phyloP scores from a whole-genome alignment of 2,888 invertebrate species.

The Cantharis flavilabris region DNA sequence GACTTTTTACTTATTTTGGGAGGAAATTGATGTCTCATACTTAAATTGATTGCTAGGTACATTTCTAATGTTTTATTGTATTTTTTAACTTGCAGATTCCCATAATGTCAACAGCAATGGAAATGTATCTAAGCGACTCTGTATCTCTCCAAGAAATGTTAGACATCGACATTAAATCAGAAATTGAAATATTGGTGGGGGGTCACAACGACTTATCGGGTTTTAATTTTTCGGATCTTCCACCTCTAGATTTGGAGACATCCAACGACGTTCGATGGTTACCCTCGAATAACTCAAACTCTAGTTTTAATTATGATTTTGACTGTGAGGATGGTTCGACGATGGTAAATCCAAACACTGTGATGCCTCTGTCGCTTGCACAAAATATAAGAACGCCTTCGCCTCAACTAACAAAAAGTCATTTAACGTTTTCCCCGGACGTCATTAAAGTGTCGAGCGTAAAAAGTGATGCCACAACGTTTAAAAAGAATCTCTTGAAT shows the following conservation, averaged over 20 bases:
- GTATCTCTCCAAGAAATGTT: constrained; percentile 86
- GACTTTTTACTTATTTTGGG: too few relatives aligned
- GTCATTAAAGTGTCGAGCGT: constrained; percentile 67
- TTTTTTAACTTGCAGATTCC: not conserved
- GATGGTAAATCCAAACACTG: constrained; percentile 90
- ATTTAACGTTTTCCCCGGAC: constrained; percentile 73
- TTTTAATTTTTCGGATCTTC: constrained; percentile 66
- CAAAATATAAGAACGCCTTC: constrained; percentile 59
- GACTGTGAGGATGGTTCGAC: constrained; percentile 72
- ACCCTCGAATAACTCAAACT: constrained; percentile 62
- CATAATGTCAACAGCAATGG: constrained; percentile 56
- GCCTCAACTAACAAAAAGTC: constrained; percentile 70
- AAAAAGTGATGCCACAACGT: constrained; percentile 58
- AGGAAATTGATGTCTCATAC: too few relatives aligned
- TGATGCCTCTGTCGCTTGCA: constrained; percentile 75
- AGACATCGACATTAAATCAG: constrained; percentile 86
- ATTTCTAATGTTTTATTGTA: not conserved
- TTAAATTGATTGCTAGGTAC: not conserved
- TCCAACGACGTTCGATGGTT: constrained; percentile 64
- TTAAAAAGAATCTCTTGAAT: constrained; percentile 68
- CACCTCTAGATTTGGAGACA: constrained; percentile 71
- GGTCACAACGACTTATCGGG: constrained; percentile 69
- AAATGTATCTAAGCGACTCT: constrained; percentile 60
- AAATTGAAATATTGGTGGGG: constrained; percentile 80
- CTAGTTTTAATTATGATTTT: constrained; percentile 70